A percentile compares a stretch with the other conserved stretches of the same genome.
Evolutionary conservation across 92 coral and sea anemone genomes (phyloP).

Genomic region (Phenganax marumi): DNA sequence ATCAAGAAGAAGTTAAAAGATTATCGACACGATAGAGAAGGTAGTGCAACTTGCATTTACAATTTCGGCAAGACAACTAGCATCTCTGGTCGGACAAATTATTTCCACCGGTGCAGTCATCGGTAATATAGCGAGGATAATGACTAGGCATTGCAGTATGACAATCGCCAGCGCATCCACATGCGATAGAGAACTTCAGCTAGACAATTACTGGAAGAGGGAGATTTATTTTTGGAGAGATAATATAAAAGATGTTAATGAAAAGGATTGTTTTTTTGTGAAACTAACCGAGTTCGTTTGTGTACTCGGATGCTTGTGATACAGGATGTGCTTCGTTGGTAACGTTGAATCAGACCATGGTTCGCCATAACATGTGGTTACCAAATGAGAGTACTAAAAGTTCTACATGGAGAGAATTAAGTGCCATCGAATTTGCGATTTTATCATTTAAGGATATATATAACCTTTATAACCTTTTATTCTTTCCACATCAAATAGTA

Average conservation of each 20-base stretch:
- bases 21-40: constrained; percentile 17
- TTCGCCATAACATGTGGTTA: constrained; percentile 3
- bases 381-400: not conserved
- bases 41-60: not conserved
- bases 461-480: constrained; percentile 3
- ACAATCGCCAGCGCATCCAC: constrained; percentile 39
- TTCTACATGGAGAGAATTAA: too few relatives aligned
- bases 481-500: too few relatives aligned
- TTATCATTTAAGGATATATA: too few relatives aligned
- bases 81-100: constrained; percentile 56
- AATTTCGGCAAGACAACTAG: constrained; percentile 45
- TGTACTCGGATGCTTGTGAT: constrained; percentile 35
- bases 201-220: constrained; percentile 50
- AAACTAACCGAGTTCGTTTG: not conserved
- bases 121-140: constrained; percentile 49
- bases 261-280: not conserved
- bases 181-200: constrained; percentile 38
- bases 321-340: not conserved
- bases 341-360: not conserved
- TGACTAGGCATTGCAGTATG: too few relatives aligned
- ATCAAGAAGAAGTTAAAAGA: constrained; percentile 46
- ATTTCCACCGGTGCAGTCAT: constrained; percentile 51
- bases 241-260: constrained; percentile 2
- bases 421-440: too few relatives aligned
- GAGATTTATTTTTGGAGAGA: constrained; percentile 42